Base-by-base conservation (phyloP, 1,140 invertebrate species). In the Pseudomyrmex concolor region DNA sequence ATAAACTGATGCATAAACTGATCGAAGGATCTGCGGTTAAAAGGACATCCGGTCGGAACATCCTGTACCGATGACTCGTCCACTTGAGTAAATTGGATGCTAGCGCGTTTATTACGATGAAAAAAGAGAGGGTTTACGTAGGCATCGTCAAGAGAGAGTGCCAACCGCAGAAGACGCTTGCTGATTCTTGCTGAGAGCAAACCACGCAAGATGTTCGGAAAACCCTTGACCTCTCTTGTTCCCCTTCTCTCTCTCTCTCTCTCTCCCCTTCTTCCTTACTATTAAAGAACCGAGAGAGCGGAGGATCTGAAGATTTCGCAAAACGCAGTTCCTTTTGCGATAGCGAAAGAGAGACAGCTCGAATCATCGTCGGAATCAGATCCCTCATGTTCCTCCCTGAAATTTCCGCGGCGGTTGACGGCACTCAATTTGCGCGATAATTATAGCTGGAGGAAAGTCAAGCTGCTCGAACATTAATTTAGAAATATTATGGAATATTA, bases 61-160 rank as follows among this genome's bases (percentile, higher is more conserved):
- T 22, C 66, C 43, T 4, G 43, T 71, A 60, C 19, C 48, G 54
- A 19, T 4, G 64, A 34, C 64, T 45, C 76, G 45, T 50, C 84
- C 87, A 92, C 93, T 93, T 74, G 91, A 94, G 91, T 90, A 94
- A 94, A 94, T 94, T 94, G 93, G 89, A 93, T 92, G 85, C 90
- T 89, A 76, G 13, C 88, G 54, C 91, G 67, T 84, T 85, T 80
- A 87, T 83, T 84, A 84, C 63, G 72, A 25, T 70, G 43, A 60
- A 54, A 22, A 73, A 88, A 70, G 80, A 81, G 76, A 62, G 51
- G 71, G 55, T 59, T 34, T 34, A 84, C 85, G 76, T 89, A 86
- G 84, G 84, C 89, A 90, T 91, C 90, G 90, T 92, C 91, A 92
- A 91, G 86, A 89, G 91, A 89, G 91, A 89, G 83, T 93, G 93